These are phyloP conservation scores for Cebidichthys violaceus DNA, from an alignment of 2,113 vertebrate genomes.

Conservation along the genomic window DNA sequence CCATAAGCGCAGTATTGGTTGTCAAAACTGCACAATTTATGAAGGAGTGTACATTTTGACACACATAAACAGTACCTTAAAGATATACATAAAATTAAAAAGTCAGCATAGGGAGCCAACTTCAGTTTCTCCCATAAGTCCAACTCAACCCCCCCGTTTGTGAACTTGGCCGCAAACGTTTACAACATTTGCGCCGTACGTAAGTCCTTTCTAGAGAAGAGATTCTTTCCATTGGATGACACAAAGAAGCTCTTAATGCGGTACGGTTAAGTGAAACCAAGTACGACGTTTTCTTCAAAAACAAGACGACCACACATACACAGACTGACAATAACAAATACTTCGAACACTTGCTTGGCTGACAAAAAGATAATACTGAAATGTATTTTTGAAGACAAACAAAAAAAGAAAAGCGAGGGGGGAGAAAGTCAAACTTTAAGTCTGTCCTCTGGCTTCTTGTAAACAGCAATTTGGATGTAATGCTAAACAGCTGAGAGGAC, in stretches of 20 bases:
- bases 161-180: slow-evolving; percentile 67
- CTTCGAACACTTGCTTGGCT: slow-evolving; percentile 66
- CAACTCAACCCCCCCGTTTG: slow-evolving; percentile 47
- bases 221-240: slow-evolving; percentile 70
- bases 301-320: slow-evolving; percentile 59
- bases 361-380: slow-evolving; percentile 80
- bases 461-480: slow-evolving; percentile 84
- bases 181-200: slow-evolving; percentile 72
- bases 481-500: slow-evolving; percentile 81
- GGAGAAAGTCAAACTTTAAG: slow-evolving; percentile 69
- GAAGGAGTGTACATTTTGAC: slow-evolving; percentile 71
- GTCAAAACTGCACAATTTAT: slow-evolving; percentile 61
- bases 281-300: slow-evolving; percentile 59
- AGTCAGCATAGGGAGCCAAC: slow-evolving; percentile 61
- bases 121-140: slow-evolving; percentile 63
- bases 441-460: slow-evolving; percentile 80
- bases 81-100: slow-evolving; percentile 73
- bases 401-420: not conserved
- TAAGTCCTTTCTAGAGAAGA: slow-evolving; percentile 50
- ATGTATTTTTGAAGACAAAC: slow-evolving; percentile 58
- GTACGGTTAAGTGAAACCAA: slow-evolving; percentile 49
- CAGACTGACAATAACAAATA: slow-evolving; percentile 60
- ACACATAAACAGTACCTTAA: slow-evolving; percentile 76
- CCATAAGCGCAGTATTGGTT: slow-evolving; percentile 65
- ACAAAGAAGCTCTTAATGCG: slow-evolving; percentile 64